These are phyloP conservation scores for Oxycera nigricornis DNA, from an alignment of 2,888 invertebrate genomes.

Conservation along the genomic window DNA sequence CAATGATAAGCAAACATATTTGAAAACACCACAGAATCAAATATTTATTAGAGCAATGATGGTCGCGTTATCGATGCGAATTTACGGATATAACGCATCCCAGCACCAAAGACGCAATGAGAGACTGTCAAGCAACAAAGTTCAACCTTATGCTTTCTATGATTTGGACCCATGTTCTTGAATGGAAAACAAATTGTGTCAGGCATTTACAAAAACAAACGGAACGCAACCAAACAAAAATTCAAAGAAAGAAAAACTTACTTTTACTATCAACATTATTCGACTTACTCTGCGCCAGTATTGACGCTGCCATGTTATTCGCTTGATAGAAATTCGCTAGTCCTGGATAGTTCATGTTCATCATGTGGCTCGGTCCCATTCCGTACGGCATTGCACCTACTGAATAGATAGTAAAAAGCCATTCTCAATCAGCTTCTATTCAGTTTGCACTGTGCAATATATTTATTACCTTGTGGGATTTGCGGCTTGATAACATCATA, in stretches of 20 bases:
- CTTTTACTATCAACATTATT: slow-evolving; percentile 47
- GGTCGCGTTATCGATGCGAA: too few relatives aligned
- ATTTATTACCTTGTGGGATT: slow-evolving; percentile 41
- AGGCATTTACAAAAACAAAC: background rate
- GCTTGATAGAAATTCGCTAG: slow-evolving; percentile 61
- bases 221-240: slow-evolving; percentile 17
- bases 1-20: too few relatives aligned
- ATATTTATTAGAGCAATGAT: too few relatives aligned
- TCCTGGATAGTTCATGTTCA: slow-evolving; percentile 61
- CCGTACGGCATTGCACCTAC: slow-evolving; percentile 43
- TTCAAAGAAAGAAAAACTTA: slow-evolving; percentile 42
- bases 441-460: background rate
- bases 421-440: background rate
- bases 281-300: slow-evolving; percentile 85
- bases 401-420: background rate
- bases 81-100: too few relatives aligned
- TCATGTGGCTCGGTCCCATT: slow-evolving; percentile 56
- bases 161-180: too few relatives aligned
- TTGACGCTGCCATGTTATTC: slow-evolving; percentile 71
- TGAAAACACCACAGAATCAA: too few relatives aligned
- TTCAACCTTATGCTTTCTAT: too few relatives aligned
- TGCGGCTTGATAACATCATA: slow-evolving; percentile 65
- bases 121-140: too few relatives aligned
- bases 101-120: too few relatives aligned
- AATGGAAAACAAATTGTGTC: too few relatives aligned